Percentiles rank a stretch among this genome's conserved stretches.
Evolutionary conservation across 2,797 vertebrate genomes (phyloP).

Genomic region (Gobionotothen gibberifrons): DNA sequence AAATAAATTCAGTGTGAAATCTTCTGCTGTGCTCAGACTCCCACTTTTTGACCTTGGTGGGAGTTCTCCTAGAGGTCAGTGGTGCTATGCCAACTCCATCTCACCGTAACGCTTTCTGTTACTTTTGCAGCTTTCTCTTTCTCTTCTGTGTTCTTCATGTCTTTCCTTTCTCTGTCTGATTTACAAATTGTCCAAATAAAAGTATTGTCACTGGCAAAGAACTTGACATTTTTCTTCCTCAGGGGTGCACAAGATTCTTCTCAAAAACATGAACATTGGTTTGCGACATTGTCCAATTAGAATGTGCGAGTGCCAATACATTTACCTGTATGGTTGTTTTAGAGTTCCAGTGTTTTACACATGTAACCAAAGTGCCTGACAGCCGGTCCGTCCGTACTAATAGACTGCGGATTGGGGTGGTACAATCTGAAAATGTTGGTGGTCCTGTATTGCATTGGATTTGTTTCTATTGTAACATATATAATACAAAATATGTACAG

Average conservation of each 20-base stretch:
- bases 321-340: constrained; percentile 14
- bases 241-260: constrained; percentile 15
- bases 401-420: constrained; percentile 9
- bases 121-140: constrained; percentile 72
- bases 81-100: constrained; percentile 71
- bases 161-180: constrained; percentile 68
- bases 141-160: constrained; percentile 59
- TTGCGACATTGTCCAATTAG: constrained; percentile 30
- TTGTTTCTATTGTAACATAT: constrained; percentile 12
- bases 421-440: constrained; percentile 8
- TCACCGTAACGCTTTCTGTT: constrained; percentile 71
- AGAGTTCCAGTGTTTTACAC: background rate
- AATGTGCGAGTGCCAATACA: constrained; percentile 28
- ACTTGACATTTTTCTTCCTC: constrained; percentile 6
- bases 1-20: constrained; percentile 42
- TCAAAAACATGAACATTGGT: constrained; percentile 18
- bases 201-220: background rate
- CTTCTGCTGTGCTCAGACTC: constrained; percentile 30
- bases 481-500: background rate
- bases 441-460: background rate
- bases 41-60: constrained; percentile 51
- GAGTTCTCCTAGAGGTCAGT: constrained; percentile 67
- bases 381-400: constrained; percentile 1
- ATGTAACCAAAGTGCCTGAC: constrained; percentile 28
- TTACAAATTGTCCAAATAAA: constrained; percentile 1